Conservation (phyloP, 2,113 vertebrate species). For the Puffinus mauretanicus region DNA sequence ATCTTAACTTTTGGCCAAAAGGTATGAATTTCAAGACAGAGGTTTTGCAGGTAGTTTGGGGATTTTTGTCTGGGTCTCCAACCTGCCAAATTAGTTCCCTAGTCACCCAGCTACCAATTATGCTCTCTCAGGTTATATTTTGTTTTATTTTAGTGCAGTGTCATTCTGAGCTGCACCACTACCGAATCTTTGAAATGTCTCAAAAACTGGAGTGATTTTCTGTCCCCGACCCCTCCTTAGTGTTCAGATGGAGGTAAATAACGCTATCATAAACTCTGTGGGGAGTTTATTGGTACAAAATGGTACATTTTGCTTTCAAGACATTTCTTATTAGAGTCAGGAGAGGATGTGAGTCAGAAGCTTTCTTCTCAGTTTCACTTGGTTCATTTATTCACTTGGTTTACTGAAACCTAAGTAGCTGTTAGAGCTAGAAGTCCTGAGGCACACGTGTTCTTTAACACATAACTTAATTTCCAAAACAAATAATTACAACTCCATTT, state of each 20-base stretch:
- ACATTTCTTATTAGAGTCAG: slow-evolving; percentile 4
- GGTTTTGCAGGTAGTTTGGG: not conserved
- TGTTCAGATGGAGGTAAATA: not conserved
- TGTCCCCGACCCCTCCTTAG: not conserved
- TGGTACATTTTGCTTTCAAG: slow-evolving; percentile 25
- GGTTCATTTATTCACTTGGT: slow-evolving; percentile 38
- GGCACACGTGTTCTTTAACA: slow-evolving; percentile 10
- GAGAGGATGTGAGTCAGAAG: slow-evolving; percentile 44
- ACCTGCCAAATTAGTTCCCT: not conserved
- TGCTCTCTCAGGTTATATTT: not conserved
- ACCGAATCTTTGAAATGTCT: not conserved
- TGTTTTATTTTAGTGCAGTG: not conserved
- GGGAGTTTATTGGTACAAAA: slow-evolving; percentile 18
- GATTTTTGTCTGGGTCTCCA: not conserved
- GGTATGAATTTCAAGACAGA: not conserved
- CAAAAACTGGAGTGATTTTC: not conserved
- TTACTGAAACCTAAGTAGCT: slow-evolving; percentile 62
- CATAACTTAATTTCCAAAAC: slow-evolving; percentile 62
- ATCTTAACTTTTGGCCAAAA: not conserved
- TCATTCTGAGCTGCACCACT: not conserved
- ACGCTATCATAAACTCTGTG: not conserved
- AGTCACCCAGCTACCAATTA: not conserved
- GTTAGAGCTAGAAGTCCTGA: slow-evolving; percentile 38
- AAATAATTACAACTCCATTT: slow-evolving; percentile 48
- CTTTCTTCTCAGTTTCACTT: not conserved